These are phyloP conservation scores for Cotesia chilonis DNA, from an alignment of 1,140 invertebrate genomes.

Conservation along the genomic window DNA sequence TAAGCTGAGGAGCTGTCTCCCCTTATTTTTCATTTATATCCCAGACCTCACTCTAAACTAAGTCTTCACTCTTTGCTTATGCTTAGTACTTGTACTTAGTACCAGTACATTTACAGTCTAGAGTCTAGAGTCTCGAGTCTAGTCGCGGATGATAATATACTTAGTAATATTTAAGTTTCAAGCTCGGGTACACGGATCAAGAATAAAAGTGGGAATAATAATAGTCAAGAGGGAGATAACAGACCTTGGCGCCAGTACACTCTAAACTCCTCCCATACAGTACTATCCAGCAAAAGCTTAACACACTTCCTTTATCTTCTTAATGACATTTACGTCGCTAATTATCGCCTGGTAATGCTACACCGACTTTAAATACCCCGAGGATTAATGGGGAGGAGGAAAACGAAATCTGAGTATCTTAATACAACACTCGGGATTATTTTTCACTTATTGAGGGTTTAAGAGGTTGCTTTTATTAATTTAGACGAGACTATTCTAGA, in stretches of 20 bases:
- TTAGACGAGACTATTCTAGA: no score
- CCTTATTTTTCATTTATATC: no score
- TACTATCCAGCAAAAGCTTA: conserved; percentile 11
- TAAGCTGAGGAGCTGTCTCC: not conserved
- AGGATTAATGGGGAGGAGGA: conserved; percentile 23
- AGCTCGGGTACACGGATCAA: not conserved
- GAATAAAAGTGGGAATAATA: not conserved
- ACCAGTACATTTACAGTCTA: no score
- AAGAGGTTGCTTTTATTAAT: no score
- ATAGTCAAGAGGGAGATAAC: not conserved
- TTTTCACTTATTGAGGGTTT: not conserved
- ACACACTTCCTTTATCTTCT: conserved; percentile 34
- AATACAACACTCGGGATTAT: not conserved
- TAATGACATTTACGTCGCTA: conserved; percentile 35
- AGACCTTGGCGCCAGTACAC: conserved; percentile 10
- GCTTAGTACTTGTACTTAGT: no score
- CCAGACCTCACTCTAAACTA: no score
- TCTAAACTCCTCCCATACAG: conserved; percentile 19
- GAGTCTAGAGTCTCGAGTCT: no score
- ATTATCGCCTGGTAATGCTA: conserved; percentile 23
- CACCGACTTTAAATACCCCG: conserved; percentile 12
- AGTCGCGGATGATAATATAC: conserved; percentile 13
- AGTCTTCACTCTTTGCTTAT: no score
- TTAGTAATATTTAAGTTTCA: not conserved
- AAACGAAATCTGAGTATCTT: conserved; percentile 1